Evolutionary conservation across 2,113 vertebrate genomes (phyloP), one percentile per base, ranked within the genome.

Genomic region (Lutjanus erythropterus): DNA sequence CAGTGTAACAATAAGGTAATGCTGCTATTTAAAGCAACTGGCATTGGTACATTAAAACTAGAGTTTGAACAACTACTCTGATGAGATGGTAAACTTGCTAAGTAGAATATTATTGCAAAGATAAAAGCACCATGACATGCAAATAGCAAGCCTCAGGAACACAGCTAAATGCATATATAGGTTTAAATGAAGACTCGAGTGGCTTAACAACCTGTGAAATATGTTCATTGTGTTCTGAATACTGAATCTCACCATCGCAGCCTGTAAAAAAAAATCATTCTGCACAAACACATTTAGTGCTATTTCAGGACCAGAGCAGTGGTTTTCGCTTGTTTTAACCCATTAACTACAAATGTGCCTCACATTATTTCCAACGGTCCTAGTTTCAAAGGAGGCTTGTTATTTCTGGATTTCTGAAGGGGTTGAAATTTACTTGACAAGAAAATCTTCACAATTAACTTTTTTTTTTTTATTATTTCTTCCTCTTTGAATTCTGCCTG

Each of bases 281-380:
- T 23, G 49, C 41, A 44, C 25, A 27, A 47, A 44, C 76, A 37
- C 15, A 50, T 21, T 4, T 25, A 25, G 23, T 25, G 27, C 27
- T 49, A 19, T 44, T 29, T 21, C 50, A 15, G 19, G 15, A 41
- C 23, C 62, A 29, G 19, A 19, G n/a, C 7, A 23, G 14, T 44
- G 9, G 0, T 49, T 59, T 29, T 5, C 58, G 16, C 27, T 35
- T 37, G 25, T 56, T 47, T 46, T 55, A 49, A 33, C n/a, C 12
- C 39, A 55, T 62, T 60, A 68, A 71, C 23, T 53, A 10, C 55
- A 67, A 75, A 55, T 53, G 23, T 37, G n/a, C 10, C 6, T 72
- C 42, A 39, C 15, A 52, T 44, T 41, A 41, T 25, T 62, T 19
- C n/a, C n/a, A 49, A 4, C 29, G 14, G 15, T 16, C 64, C 3